Base-by-base conservation (phyloP, 1,140 invertebrate genomes). In the Helicoverpa zea region DNA sequence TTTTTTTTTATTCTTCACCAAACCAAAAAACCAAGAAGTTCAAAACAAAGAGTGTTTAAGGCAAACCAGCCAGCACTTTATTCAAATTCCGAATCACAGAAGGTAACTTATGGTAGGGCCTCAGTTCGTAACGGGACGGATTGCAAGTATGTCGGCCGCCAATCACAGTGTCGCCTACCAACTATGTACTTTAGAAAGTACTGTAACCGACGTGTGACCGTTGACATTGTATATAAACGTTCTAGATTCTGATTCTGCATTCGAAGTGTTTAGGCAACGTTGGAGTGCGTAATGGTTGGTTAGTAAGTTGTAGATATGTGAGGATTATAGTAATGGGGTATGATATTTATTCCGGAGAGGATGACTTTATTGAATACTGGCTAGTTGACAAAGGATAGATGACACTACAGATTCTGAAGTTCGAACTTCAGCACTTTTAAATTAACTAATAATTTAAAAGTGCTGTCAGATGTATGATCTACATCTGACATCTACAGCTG, bases 61-160 rank as follows among this genome's bases (percentile, higher is more conserved):
- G 5, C 5, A 43, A 43, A 43, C 35, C 35, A 43, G 35, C 35
- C 35, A 43, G 35, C 5, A 43, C 0, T 43, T 9, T 1, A 7
- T 43, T 43, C 35, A 5, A 43, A 43, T 43, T 43, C 9, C 35
- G 5, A 43, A 43, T 59, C 3, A 10, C 23, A 16, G 54, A 35
- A 63, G 23, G 9, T 10, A 35, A 81, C 84, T 81, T 76, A 83
- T 90, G 78, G 90, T 91, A 90, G 87, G 89, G 85, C 82, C 86
- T 59, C 79, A 58, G 79, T 80, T n/a, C 29, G 73, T 88, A 89
- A 90, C 90, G 89, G 90, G 83, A 88, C 83, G 85, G 54, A 79
- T 80, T 82, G 87, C 89, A 90, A 90, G 87, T 90, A 84, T 90
- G 89, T 89, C 88, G 86, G 74, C 88, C 84, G 84, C 87, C 87